Evolutionary conservation across 2,113 vertebrate species (phyloP), one percentile per base, ranked within the genome.

Genomic region (Lontra canadensis): DNA sequence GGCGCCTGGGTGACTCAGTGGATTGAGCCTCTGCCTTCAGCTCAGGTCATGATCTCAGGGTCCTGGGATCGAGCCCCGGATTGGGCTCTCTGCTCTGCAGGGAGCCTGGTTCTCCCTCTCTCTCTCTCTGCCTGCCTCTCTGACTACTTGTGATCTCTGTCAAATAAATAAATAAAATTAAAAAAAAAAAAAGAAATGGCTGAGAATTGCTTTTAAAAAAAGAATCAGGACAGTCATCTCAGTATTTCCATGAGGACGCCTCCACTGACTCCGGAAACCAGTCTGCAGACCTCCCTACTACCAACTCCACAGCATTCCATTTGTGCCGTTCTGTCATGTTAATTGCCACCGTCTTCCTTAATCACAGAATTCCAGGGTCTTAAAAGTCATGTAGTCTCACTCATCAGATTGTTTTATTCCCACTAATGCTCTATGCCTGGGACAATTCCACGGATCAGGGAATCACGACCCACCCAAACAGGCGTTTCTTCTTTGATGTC

Each of bases 311-410:
- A 34, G 55, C 26, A 23, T 59, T 67, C 52, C 59, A 15, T 25
- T 23, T 20, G 49, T 63, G 71, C 44, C 21, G 6, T 85, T 79
- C 89, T 80, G 18, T 59, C 31, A 25, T 21, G 29, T 59, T 81
- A 76, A 7, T 44, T 65, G 73, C 12, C 31, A 69, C 25, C 44
- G 3, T 81, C 87, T 59, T 85, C 52, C 94, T 96, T 89, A 81
- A 71, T 88, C 88, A 57, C 82, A 88, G 81, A 86, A 63, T 93
- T 59, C 61, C 79, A 83, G 82, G 67, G 90, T 71, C 42, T 96
- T 80, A 59, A 92, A 9, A 29, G 39, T 25, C 61, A 89, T 74
- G 76, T 26, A 23, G 7, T 49, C 79, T 95, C 81, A 52, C 34
- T 73, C 67, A 84, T 69, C 69, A 74, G 44, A 61, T 7, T 42